These are phyloP conservation scores for Zaprionus lineosus DNA, from an alignment of 2,888 invertebrate species.

Conservation along the genomic window DNA sequence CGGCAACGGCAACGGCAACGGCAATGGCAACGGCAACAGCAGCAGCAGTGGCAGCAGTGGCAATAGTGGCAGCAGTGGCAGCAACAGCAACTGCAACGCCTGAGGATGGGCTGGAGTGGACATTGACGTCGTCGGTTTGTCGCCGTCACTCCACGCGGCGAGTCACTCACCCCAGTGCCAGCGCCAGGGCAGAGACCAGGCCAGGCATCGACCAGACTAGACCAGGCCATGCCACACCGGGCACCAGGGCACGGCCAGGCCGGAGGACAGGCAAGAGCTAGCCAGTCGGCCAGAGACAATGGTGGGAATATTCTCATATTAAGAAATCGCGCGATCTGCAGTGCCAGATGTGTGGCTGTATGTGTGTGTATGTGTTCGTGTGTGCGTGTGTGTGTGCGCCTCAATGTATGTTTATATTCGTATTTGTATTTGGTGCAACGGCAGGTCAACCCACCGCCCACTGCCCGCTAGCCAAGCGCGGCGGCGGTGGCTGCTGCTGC, in stretches of 20 bases:
- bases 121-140: constrained; percentile 58
- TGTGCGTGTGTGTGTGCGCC: constrained; percentile 43
- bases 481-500: constrained; percentile 27
- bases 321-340: constrained; percentile 82
- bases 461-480: constrained; percentile 37
- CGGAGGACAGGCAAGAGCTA: too few relatives aligned
- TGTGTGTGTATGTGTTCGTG: constrained; percentile 36
- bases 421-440: constrained; percentile 75
- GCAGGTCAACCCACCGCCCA: constrained; percentile 73
- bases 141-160: constrained; percentile 51
- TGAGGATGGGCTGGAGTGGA: constrained; percentile 54
- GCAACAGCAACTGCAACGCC: constrained; percentile 24
- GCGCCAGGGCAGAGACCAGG: constrained; percentile 19
- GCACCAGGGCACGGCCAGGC: constrained; percentile 28
- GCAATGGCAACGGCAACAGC: constrained; percentile 5
- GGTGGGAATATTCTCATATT: constrained; percentile 83
- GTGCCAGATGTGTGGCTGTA: constrained; percentile 67
- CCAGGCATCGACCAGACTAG: constrained; percentile 20
- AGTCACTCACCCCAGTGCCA: constrained; percentile 53
- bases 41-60: constrained; percentile 14
- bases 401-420: constrained; percentile 43
- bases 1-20: constrained; percentile 3
- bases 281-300: constrained; percentile 73
- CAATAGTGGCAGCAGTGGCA: constrained; percentile 5
- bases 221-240: neutral